A percentile compares a stretch with the other conserved stretches of the same genome.
Conservation (phyloP, 2,888 invertebrate species). For the Agriotes lineatus region DNA sequence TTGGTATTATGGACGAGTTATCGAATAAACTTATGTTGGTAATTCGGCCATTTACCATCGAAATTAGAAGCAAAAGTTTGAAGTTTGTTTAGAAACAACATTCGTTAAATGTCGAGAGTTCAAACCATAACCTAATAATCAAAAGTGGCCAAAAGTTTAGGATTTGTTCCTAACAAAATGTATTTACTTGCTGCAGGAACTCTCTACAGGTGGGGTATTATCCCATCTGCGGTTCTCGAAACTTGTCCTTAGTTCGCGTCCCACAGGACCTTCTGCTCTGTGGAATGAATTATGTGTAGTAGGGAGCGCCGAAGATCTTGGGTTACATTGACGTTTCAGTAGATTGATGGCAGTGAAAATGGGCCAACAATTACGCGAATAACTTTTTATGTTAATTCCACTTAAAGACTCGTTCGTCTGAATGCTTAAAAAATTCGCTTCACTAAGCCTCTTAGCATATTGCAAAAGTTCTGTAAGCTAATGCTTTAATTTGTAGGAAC, state of each 20-base stretch:
- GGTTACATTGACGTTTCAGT: slow-evolving; percentile 25
- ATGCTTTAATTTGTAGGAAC: too few relatives aligned
- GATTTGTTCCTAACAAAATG: slow-evolving; percentile 20
- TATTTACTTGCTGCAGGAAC: slow-evolving; percentile 22
- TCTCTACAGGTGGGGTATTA: slow-evolving; percentile 34
- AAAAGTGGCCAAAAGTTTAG: slow-evolving; percentile 23
- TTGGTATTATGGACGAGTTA: too few relatives aligned
- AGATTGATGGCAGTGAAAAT: slow-evolving; percentile 33
- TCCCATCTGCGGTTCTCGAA: slow-evolving; percentile 29
- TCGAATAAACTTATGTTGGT: too few relatives aligned
- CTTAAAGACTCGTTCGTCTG: neutral
- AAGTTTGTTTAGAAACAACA: neutral
- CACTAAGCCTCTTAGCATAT: too few relatives aligned
- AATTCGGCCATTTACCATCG: too few relatives aligned
- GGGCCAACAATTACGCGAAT: slow-evolving; percentile 26
- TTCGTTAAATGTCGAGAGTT: slow-evolving; percentile 1
- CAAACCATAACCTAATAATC: slow-evolving; percentile 21
- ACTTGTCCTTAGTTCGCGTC: slow-evolving; percentile 33
- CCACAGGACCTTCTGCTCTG: slow-evolving; percentile 24
- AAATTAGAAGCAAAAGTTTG: neutral
- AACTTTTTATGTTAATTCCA: slow-evolving; percentile 21
- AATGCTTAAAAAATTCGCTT: neutral
- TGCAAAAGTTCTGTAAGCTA: too few relatives aligned
- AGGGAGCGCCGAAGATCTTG: slow-evolving; percentile 24
- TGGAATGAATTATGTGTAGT: slow-evolving; percentile 35